phyloP scores from a whole-genome alignment of 2,797 vertebrate genomes.

The Sebastes iracundus region DNA sequence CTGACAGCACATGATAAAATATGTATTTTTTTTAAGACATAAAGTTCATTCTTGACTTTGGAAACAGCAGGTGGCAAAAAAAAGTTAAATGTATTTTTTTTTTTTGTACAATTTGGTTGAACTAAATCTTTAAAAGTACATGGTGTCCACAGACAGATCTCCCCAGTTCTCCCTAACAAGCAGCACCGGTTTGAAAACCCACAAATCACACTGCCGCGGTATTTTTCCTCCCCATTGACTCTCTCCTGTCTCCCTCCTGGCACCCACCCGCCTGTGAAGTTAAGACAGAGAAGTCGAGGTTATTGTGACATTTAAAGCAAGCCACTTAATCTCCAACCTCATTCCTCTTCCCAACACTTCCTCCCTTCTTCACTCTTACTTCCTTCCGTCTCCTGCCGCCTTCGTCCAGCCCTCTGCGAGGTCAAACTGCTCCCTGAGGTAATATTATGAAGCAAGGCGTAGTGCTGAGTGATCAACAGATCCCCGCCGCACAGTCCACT shows the following conservation, averaged over 20 bases:
- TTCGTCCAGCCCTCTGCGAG: constrained; percentile 48
- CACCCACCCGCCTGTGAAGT: constrained; percentile 43
- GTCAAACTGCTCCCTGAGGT: constrained; percentile 73
- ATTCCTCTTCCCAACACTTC: constrained; percentile 40
- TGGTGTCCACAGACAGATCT: neutral
- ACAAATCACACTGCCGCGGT: constrained; percentile 45
- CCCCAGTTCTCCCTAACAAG: constrained; percentile 7
- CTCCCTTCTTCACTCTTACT: constrained; percentile 5
- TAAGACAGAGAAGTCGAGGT: constrained; percentile 49
- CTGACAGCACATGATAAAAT: neutral
- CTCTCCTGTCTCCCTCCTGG: constrained; percentile 33
- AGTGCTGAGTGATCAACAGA: constrained; percentile 72
- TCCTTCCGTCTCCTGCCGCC: constrained; percentile 31
- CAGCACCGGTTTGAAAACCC: constrained; percentile 24
- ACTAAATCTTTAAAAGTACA: constrained; percentile 3
- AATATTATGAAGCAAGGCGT: constrained; percentile 64
- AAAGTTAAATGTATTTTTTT: neutral
- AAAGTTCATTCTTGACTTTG: neutral
- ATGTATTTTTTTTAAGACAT: too few relatives aligned
- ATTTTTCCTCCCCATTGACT: constrained; percentile 44
- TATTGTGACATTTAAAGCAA: constrained; percentile 73
- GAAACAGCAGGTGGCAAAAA: neutral
- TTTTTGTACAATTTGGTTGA: neutral
- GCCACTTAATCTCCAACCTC: constrained; percentile 68
- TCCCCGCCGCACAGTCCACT: constrained; percentile 56